phyloP scores from a whole-genome alignment of 2,797 vertebrate genomes.

The Micromesistius poutassou region DNA sequence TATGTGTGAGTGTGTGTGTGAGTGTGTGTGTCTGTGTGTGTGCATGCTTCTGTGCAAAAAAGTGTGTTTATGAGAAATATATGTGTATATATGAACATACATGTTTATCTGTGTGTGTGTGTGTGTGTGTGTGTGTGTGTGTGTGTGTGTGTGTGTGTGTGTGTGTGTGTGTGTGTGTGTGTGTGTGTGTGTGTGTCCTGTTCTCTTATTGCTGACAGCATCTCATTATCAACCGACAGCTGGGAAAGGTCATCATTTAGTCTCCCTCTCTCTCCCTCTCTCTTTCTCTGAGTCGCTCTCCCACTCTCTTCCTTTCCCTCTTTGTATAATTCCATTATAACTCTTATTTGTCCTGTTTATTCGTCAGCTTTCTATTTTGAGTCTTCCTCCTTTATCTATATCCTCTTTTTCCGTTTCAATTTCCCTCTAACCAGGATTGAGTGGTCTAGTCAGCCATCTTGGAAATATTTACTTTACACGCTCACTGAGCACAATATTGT shows the following conservation, averaged over 20 bases:
- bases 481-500: conserved; percentile 26
- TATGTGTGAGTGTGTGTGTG: neutral
- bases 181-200: conserved; percentile 16
- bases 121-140: neutral
- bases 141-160: no score
- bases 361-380: neutral
- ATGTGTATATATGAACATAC: no score
- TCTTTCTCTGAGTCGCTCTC: conserved; percentile 32
- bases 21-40: conserved; percentile 4
- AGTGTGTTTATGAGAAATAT: no score
- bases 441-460: conserved; percentile 7
- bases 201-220: conserved; percentile 41
- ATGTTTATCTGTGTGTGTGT: neutral
- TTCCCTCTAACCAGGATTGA: conserved; percentile 6
- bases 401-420: neutral
- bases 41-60: no score
- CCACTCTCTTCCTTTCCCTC: conserved; percentile 1
- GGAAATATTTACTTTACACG: conserved; percentile 33
- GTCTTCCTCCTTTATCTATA: neutral
- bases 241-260: conserved; percentile 73
- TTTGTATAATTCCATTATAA: neutral
- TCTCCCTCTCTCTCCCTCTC: conserved; percentile 29
- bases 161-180: neutral
- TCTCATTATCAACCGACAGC: conserved; percentile 52
- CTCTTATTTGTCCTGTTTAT: neutral